A percentile compares a stretch with the other conserved stretches of the same genome.
Conservation (phyloP, 2,113 vertebrate genomes). For the Anthoscopus minutus region DNA sequence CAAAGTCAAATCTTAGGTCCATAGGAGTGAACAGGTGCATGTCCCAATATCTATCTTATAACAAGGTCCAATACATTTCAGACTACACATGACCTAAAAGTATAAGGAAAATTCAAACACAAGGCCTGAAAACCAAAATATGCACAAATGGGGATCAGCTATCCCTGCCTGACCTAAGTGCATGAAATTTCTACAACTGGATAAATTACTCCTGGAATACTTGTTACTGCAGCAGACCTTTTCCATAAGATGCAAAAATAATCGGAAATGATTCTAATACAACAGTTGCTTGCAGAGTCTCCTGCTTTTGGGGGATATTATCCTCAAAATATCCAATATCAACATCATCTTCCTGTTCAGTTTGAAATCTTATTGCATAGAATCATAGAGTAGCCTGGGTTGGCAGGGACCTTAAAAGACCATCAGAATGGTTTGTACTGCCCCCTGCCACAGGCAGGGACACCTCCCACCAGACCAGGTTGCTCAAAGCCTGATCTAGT, state of each 20-base stretch:
- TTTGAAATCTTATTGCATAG: neutral
- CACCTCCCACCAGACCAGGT: neutral
- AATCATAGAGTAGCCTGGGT: neutral
- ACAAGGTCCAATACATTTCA: neutral
- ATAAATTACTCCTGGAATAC: neutral
- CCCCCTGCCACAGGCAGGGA: neutral
- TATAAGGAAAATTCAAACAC: neutral
- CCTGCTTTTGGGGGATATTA: neutral
- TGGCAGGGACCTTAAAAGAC: neutral
- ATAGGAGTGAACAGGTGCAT: neutral
- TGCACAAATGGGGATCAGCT: neutral
- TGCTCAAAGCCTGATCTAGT: neutral
- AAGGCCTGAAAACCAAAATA: neutral
- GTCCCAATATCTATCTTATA: neutral
- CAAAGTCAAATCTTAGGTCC: neutral
- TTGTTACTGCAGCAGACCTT: neutral
- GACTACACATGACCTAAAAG: neutral
- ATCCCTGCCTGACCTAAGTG: neutral
- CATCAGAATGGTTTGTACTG: neutral
- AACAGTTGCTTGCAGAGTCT: neutral
- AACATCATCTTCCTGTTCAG: neutral
- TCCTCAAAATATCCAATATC: neutral
- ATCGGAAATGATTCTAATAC: neutral
- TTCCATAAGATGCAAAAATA: neutral
- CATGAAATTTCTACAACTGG: neutral